Conservation (phyloP, 2,113 vertebrate genomes). For the Nycticebus coucang region DNA sequence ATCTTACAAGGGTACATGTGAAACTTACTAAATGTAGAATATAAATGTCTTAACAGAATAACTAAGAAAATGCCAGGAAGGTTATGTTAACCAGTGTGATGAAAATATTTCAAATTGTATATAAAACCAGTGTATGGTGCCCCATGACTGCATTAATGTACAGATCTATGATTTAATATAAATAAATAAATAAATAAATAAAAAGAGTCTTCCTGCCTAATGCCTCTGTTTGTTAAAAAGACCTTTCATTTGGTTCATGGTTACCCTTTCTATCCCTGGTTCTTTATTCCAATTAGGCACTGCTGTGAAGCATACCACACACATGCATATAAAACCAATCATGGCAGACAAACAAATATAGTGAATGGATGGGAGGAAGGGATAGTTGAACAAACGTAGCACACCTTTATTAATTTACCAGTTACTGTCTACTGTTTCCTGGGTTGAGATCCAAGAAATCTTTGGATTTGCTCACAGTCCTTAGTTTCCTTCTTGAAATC, state of each 20-base stretch:
- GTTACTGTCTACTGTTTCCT: background rate
- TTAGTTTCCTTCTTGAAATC: background rate
- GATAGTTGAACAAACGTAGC: background rate
- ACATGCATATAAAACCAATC: background rate
- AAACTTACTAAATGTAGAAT: too few relatives aligned
- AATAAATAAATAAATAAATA: too few relatives aligned
- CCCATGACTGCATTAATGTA: too few relatives aligned
- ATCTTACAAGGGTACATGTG: too few relatives aligned
- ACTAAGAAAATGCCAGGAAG: too few relatives aligned
- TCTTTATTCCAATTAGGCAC: background rate
- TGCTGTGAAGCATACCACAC: background rate
- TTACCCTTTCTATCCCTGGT: background rate
- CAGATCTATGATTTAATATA: too few relatives aligned
- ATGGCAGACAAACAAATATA: background rate
- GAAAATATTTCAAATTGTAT: too few relatives aligned
- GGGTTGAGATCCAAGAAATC: background rate
- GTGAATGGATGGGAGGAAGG: background rate
- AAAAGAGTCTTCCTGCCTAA: background rate
- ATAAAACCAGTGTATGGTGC: too few relatives aligned
- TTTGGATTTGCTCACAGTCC: background rate
- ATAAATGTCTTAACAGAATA: too few relatives aligned
- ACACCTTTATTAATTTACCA: background rate
- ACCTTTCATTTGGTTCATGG: background rate
- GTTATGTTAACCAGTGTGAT: too few relatives aligned
- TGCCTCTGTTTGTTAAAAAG: background rate